Evolutionary conservation across 1,140 invertebrate species (phyloP).

Genomic region (Galleria mellonella): DNA sequence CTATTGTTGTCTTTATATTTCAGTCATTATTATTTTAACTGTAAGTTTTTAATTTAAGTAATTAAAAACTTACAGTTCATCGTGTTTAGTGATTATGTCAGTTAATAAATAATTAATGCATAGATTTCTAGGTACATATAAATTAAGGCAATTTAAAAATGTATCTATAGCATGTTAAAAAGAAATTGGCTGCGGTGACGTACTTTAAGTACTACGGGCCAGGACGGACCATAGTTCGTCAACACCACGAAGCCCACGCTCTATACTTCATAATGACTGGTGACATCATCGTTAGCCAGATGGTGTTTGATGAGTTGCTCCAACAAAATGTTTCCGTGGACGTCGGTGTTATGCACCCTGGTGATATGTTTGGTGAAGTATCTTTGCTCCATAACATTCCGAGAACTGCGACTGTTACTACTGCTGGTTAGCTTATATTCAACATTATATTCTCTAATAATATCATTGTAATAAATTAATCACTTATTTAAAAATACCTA

Average conservation of each 20-base stretch:
- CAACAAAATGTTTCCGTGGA: conserved; percentile 66
- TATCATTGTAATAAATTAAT: too few species aligned
- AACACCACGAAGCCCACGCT: conserved; percentile 72
- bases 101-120: too few species aligned
- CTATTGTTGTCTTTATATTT: too few species aligned
- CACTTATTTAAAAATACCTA: too few species aligned
- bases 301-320: conserved; percentile 67
- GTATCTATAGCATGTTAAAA: conserved; percentile 63
- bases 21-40: too few species aligned
- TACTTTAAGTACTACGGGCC: conserved; percentile 75
- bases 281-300: conserved; percentile 69
- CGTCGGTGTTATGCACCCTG: conserved; percentile 55
- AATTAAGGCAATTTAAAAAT: too few species aligned
- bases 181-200: conserved; percentile 70
- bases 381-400: conserved; percentile 76
- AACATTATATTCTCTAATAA: not conserved
- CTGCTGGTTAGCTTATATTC: conserved; percentile 64
- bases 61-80: too few species aligned
- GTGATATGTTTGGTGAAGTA: conserved; percentile 79
- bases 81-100: too few species aligned
- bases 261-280: conserved; percentile 78
- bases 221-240: conserved; percentile 73
- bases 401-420: conserved; percentile 75
- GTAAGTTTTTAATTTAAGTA: too few species aligned
- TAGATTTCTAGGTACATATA: too few species aligned